Evolutionary conservation across 2,888 invertebrate genomes (phyloP).

Genomic region (Eristalinus sepulchralis): DNA sequence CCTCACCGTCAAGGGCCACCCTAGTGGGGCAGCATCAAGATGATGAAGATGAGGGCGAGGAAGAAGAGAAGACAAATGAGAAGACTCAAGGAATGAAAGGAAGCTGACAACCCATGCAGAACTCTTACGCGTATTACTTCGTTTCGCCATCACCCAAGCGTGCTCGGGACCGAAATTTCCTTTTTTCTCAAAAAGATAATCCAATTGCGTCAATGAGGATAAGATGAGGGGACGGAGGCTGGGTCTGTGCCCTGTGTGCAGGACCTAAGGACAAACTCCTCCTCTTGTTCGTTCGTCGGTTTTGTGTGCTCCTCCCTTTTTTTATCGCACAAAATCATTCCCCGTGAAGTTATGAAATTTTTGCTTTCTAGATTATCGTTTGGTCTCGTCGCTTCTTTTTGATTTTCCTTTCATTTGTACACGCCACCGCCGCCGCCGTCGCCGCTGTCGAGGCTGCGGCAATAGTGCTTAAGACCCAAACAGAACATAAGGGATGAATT

Average conservation of each 20-base stretch:
- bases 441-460: constrained; percentile 18
- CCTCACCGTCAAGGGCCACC: constrained; percentile 22
- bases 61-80: not conserved
- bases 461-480: constrained; percentile 55
- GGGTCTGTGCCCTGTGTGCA: not conserved
- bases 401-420: not conserved
- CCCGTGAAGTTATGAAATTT: constrained; percentile 62
- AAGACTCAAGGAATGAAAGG: constrained; percentile 34
- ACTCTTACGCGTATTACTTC: constrained; percentile 69
- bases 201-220: constrained; percentile 56
- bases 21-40: no score
- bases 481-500: constrained; percentile 64
- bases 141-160: constrained; percentile 59
- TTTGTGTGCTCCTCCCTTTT: constrained; percentile 4
- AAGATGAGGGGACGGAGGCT: not conserved
- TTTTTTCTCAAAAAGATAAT: constrained; percentile 59
- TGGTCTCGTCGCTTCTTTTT: constrained; percentile 10
- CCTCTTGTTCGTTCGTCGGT: not conserved
- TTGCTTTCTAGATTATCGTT: constrained; percentile 50
- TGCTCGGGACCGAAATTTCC: constrained; percentile 44
- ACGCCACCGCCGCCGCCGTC: no score
- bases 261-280: not conserved
- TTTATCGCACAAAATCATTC: constrained; percentile 62
- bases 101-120: constrained; percentile 64
- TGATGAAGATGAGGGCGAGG: not conserved